Conservation (phyloP, 2,888 invertebrate genomes). For the Zhuqinia jingwanae region DNA sequence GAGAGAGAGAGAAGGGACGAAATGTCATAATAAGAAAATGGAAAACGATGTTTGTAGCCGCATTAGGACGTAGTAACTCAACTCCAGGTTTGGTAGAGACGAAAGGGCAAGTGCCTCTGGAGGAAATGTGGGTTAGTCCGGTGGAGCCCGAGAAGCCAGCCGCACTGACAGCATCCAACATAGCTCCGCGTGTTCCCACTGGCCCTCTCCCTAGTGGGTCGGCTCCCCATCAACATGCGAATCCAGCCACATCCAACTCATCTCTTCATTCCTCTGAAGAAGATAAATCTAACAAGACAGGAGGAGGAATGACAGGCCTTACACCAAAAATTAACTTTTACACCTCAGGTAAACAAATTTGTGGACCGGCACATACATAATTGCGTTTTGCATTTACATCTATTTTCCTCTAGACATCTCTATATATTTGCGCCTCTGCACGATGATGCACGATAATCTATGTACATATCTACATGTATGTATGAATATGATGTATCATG, state of each 20-base stretch:
- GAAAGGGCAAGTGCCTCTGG: slow-evolving; percentile 92
- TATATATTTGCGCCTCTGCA: no score
- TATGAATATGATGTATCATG: no score
- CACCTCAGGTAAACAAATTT: slow-evolving; percentile 77
- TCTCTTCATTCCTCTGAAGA: slow-evolving; percentile 80
- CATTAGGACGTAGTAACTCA: slow-evolving; percentile 97
- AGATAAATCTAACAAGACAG: slow-evolving; percentile 78
- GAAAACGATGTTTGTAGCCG: slow-evolving; percentile 83
- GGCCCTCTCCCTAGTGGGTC: slow-evolving; percentile 74
- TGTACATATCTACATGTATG: no score
- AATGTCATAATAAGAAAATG: slow-evolving; percentile 18
- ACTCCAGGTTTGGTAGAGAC: slow-evolving; percentile 98
- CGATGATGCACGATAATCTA: no score
- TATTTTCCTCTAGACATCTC: no score
- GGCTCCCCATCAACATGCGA: slow-evolving; percentile 79
- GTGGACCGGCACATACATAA: slow-evolving; percentile 9
- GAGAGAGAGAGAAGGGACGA: neutral
- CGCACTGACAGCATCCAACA: slow-evolving; percentile 44
- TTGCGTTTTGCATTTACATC: no score
- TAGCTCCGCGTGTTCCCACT: slow-evolving; percentile 74
- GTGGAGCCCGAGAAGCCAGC: slow-evolving; percentile 80
- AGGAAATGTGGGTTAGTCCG: slow-evolving; percentile 90
- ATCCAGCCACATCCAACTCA: slow-evolving; percentile 81
- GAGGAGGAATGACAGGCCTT: slow-evolving; percentile 68
- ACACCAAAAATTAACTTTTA: slow-evolving; percentile 78